Evolutionary conservation across 2,888 invertebrate genomes (phyloP).

Genomic region (Polymixis flavicincta): DNA sequence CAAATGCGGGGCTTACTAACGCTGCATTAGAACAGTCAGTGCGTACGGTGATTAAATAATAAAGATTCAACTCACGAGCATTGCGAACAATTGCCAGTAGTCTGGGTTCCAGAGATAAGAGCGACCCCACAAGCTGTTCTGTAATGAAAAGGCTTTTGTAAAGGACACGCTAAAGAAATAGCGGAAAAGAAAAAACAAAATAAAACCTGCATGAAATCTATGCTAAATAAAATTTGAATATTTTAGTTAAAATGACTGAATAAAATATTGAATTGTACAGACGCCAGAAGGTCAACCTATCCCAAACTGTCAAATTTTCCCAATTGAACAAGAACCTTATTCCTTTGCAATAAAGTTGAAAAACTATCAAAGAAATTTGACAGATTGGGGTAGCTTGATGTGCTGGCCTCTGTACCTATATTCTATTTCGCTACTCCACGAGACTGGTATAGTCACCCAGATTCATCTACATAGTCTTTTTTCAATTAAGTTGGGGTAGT

Average conservation of each 20-base stretch:
- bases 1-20: background rate
- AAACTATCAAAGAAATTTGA: too few species aligned
- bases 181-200: background rate
- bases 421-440: background rate
- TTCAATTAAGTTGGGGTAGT: background rate
- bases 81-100: background rate
- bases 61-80: constrained; percentile 16
- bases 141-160: too few species aligned
- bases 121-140: too few species aligned
- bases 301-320: too few species aligned
- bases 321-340: too few species aligned
- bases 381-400: too few species aligned
- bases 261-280: background rate
- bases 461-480: background rate
- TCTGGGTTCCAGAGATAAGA: background rate
- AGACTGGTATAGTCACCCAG: background rate
- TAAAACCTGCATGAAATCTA: background rate
- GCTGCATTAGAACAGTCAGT: background rate
- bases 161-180: background rate
- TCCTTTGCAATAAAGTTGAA: too few species aligned
- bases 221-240: background rate
- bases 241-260: background rate
- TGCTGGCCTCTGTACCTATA: too few species aligned
- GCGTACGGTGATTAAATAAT: background rate
- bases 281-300: too few species aligned